Percentiles rank a stretch among this genome's conserved stretches.
These are phyloP conservation scores for Folsomia candida DNA, from an alignment of 2,888 invertebrate genomes.

Conservation along the genomic window DNA sequence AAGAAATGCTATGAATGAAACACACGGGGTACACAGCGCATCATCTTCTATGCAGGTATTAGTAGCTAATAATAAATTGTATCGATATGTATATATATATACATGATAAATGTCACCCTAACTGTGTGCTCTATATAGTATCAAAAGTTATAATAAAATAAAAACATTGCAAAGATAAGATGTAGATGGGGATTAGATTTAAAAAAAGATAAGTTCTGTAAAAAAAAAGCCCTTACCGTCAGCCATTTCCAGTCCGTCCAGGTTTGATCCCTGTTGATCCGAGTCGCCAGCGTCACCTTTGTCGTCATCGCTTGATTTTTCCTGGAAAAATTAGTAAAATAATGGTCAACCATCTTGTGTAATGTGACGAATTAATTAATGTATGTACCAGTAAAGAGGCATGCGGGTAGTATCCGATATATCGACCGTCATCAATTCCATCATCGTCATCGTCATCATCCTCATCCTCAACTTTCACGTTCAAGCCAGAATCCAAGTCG, in stretches of 20 bases:
- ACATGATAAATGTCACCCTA: not conserved
- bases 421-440: slow-evolving; percentile 45
- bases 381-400: slow-evolving; percentile 45
- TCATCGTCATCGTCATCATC: slow-evolving; percentile 50
- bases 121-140: not conserved
- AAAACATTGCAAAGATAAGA: slow-evolving; percentile 35
- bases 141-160: not conserved
- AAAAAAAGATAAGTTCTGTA: slow-evolving; percentile 19
- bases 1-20: not conserved
- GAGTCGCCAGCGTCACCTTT: slow-evolving; percentile 43
- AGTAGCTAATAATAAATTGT: too few species aligned
- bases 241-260: slow-evolving; percentile 48
- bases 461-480: slow-evolving; percentile 49
- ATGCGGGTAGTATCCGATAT: slow-evolving; percentile 49
- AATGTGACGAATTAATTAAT: not conserved
- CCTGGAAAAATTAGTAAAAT: slow-evolving; percentile 29
- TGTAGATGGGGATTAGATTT: slow-evolving; percentile 26
- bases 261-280: slow-evolving; percentile 46
- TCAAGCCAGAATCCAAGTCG: slow-evolving; percentile 44
- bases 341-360: too few species aligned
- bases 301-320: slow-evolving; percentile 50
- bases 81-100: too few species aligned
- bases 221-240: slow-evolving; percentile 47
- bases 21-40: too few species aligned
- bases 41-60: too few species aligned